These are phyloP conservation scores for Ctenodactylus gundi DNA, from an alignment of 2,113 vertebrate species.

Conservation along the genomic window DNA sequence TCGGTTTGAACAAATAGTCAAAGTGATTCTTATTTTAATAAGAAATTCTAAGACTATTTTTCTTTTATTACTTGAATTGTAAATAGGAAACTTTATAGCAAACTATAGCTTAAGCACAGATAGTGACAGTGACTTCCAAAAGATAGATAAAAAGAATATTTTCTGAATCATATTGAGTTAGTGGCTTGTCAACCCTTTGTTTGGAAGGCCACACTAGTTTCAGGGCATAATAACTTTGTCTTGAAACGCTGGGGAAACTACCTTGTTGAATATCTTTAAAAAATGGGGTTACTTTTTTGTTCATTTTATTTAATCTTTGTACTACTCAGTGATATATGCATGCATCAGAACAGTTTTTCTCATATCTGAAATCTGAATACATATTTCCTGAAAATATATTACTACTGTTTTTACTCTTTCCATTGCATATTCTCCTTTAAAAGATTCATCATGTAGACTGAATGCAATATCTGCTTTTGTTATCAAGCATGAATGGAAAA, in stretches of 20 bases:
- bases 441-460: conserved; percentile 9
- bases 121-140: conserved; percentile 43
- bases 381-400: conserved; percentile 39
- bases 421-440: background rate
- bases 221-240: conserved; percentile 36
- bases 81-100: conserved; percentile 42
- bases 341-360: conserved; percentile 35
- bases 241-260: background rate
- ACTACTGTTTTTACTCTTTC: background rate
- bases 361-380: conserved; percentile 50
- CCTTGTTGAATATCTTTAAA: background rate
- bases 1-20: background rate
- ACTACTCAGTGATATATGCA: conserved; percentile 31
- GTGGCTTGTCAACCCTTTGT: background rate
- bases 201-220: background rate
- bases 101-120: background rate
- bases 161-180: conserved; percentile 41
- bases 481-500: conserved; percentile 18
- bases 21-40: background rate
- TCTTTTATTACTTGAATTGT: conserved; percentile 7
- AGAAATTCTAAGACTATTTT: background rate
- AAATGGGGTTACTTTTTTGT: background rate
- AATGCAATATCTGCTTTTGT: conserved; percentile 4
- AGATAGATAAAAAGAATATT: background rate
- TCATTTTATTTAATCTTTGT: conserved; percentile 41